These are phyloP conservation scores for Drosophila albomicans DNA, from an alignment of 1,140 invertebrate genomes.

Conservation along the genomic window DNA sequence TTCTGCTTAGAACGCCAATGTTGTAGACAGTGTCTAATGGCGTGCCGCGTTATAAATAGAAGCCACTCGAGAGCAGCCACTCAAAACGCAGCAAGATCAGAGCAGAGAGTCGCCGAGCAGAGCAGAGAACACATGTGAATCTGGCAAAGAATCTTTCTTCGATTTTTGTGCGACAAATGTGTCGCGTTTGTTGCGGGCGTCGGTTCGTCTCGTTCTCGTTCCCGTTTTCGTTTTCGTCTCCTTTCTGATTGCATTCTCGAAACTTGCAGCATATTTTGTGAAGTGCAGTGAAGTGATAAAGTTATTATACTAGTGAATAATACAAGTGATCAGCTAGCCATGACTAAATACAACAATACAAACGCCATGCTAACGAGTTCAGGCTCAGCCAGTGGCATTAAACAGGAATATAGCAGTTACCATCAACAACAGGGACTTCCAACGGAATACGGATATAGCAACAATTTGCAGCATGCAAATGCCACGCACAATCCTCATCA, in stretches of 20 bases:
- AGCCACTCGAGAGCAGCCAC: slow-evolving; percentile 77
- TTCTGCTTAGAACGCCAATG: slow-evolving; percentile 62
- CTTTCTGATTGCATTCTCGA: neutral
- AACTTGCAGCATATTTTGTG: slow-evolving; percentile 18
- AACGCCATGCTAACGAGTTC: slow-evolving; percentile 48
- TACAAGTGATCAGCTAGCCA: no score
- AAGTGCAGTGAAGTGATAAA: slow-evolving; percentile 13
- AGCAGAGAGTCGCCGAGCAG: slow-evolving; percentile 39
- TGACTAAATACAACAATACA: slow-evolving; percentile 76
- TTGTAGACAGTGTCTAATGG: slow-evolving; percentile 66
- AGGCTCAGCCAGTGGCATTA: slow-evolving; percentile 40
- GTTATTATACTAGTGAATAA: slow-evolving; percentile 2
- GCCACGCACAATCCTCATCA: slow-evolving; percentile 60
- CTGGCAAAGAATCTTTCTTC: slow-evolving; percentile 40
- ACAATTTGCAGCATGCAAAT: slow-evolving; percentile 13
- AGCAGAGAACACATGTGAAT: slow-evolving; percentile 41
- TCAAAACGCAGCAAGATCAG: slow-evolving; percentile 70
- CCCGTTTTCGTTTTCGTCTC: neutral
- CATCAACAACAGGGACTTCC: slow-evolving; percentile 49
- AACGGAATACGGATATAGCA: slow-evolving; percentile 36
- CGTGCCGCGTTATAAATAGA: slow-evolving; percentile 79
- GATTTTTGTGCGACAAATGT: slow-evolving; percentile 68
- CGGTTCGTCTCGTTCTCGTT: slow-evolving; percentile 58
- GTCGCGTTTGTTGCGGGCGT: slow-evolving; percentile 70
- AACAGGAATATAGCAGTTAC: slow-evolving; percentile 73